Conservation (phyloP, 35 echinoderm and acorn worm species). For the Heliocidaris tuberculata region DNA sequence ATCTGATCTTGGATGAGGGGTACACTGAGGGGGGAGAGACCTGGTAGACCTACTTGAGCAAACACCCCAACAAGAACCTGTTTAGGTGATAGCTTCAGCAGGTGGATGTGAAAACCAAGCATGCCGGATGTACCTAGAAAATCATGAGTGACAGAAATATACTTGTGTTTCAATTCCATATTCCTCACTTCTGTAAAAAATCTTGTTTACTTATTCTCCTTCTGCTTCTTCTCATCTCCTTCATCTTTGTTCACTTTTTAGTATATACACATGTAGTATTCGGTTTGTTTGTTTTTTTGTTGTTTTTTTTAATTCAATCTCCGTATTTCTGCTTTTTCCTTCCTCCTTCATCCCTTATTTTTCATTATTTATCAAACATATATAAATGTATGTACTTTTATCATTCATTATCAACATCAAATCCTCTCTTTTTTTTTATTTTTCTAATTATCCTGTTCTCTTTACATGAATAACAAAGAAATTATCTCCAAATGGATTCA, state of each 20-base stretch:
- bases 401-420: too few species aligned
- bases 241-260: neutral
- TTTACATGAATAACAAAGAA: too few species aligned
- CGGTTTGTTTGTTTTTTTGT: neutral
- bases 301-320: neutral
- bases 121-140: slow-evolving; percentile 4
- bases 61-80: slow-evolving; percentile 35
- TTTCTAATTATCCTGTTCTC: too few species aligned
- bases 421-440: too few species aligned
- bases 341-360: neutral
- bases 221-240: neutral
- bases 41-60: slow-evolving; percentile 31
- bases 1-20: slow-evolving; percentile 41
- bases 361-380: neutral
- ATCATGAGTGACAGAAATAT: neutral
- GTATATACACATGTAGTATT: neutral
- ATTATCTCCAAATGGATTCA: too few species aligned
- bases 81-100: slow-evolving; percentile 28
- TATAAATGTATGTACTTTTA: too few species aligned
- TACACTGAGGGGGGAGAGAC: slow-evolving; percentile 40
- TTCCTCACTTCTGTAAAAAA: neutral
- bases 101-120: slow-evolving; percentile 34
- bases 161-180: neutral
- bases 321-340: neutral
- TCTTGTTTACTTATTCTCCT: neutral